These are phyloP conservation scores for Ptyas mucosa DNA, from an alignment of 2,113 vertebrate genomes.

Conservation along the genomic window DNA sequence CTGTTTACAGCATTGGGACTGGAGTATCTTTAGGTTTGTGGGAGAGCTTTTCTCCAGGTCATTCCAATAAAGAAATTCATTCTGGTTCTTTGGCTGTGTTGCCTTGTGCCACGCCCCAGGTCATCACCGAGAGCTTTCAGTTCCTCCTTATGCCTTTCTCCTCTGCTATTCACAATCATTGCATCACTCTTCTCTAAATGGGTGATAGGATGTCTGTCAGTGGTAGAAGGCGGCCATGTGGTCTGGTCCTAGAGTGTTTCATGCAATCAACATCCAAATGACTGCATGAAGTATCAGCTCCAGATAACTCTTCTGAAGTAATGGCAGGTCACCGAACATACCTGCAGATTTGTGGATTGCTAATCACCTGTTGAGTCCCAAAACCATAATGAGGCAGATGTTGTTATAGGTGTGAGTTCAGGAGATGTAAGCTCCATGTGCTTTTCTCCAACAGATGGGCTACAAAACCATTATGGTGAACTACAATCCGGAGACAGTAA, in stretches of 20 bases:
- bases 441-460: constrained; percentile 80
- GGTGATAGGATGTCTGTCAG: neutral
- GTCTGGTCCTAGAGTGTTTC: neutral
- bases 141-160: neutral
- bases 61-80: no score
- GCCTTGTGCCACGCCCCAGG: no score
- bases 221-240: neutral
- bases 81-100: no score
- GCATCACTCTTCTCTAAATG: neutral
- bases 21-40: no score
- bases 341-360: neutral
- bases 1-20: no score
- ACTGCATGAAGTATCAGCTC: neutral
- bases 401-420: neutral
- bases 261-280: neutral
- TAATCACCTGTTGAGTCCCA: neutral
- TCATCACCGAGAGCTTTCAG: no score
- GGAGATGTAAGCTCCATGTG: no score
- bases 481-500: constrained; percentile 97
- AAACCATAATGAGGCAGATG: neutral
- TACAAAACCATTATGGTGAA: constrained; percentile 99
- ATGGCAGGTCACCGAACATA: neutral
- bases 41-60: no score
- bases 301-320: neutral
- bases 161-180: neutral